Base-by-base conservation (phyloP, 2,888 invertebrate genomes). In the Ligdia adustata region DNA sequence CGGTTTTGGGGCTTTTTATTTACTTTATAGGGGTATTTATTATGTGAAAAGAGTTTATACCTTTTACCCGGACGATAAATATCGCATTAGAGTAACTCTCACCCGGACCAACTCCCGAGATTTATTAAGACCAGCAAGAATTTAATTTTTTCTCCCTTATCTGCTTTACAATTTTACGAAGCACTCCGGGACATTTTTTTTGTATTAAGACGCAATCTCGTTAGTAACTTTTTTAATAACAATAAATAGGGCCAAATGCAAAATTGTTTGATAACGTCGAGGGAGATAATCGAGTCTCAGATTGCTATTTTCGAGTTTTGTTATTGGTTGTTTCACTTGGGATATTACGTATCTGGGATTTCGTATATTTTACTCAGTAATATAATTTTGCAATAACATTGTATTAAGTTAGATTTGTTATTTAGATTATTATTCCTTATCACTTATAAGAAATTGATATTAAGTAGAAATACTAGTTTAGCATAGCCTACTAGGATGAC, bases 31-130 rank as follows among this genome's bases (percentile, higher is more conserved):
- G 51, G 62, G 55, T 70, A 69, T 76, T 82, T 81, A 83, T 76
- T 75, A 73, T 68, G 72, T 67, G 66, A 64, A 68, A 74, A 72
- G 72, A 73, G 79, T 78, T 77, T 78, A 75, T 80, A 79, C 72
- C 69, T 79, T 75, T 75, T 71, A 72, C 64, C 66, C 62, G 48
- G 59, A 68, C 73, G 81, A 86, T 86, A 85, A 86, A 86, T 84
- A 87, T 79, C 81, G 75, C 83, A 83, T 87, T 83, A 84, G 76
- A 72, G 63, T 64, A 74, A 75, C 69, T 69, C 65, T 59, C 62
- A 64, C 39, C 45, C 64, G 64, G 49, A 56, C 51, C 57, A 60
- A 51, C 59, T 57, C 51, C 41, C 29, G 62, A 75, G 79, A 85
- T 85, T 84, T 84, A 85, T 80, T 77, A 77, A 69, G 67, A 70